A percentile compares a stretch with the other conserved stretches of the same genome.
These are phyloP conservation scores for Lithobius niger DNA, from an alignment of 1,140 invertebrate species.

Conservation along the genomic window DNA sequence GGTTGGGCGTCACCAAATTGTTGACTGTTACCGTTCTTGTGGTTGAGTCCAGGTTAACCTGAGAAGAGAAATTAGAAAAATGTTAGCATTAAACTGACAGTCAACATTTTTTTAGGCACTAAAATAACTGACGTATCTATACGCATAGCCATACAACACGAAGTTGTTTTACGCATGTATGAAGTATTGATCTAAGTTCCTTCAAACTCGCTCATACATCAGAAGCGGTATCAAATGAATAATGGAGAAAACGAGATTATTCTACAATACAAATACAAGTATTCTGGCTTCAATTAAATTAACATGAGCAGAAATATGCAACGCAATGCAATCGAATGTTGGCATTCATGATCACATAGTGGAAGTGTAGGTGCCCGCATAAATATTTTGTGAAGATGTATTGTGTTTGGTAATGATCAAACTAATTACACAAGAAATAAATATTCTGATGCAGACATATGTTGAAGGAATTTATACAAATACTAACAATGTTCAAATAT, in stretches of 20 bases:
- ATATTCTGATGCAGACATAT: too few species aligned
- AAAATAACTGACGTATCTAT: background rate
- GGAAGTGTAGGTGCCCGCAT: too few species aligned
- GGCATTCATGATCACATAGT: too few species aligned
- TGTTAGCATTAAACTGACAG: background rate
- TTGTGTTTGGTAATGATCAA: too few species aligned
- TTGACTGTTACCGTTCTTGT: slow-evolving; percentile 34
- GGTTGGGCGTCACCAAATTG: slow-evolving; percentile 29
- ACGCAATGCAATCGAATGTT: too few species aligned
- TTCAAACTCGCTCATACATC: background rate
- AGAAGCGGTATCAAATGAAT: background rate
- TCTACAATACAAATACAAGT: too few species aligned
- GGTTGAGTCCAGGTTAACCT: slow-evolving; percentile 43
- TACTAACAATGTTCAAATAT: too few species aligned
- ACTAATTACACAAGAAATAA: too few species aligned
- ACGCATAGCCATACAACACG: background rate
- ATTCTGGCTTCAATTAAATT: too few species aligned
- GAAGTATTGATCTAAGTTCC: background rate
- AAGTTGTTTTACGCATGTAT: background rate
- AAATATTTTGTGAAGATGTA: too few species aligned
- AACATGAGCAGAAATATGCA: too few species aligned
- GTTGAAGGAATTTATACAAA: too few species aligned
- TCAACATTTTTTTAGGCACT: background rate
- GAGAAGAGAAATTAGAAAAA: slow-evolving; percentile 16
- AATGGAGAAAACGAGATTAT: background rate